These are phyloP conservation scores for Calliopum simillimum DNA, from an alignment of 2,888 invertebrate genomes.

Conservation along the genomic window DNA sequence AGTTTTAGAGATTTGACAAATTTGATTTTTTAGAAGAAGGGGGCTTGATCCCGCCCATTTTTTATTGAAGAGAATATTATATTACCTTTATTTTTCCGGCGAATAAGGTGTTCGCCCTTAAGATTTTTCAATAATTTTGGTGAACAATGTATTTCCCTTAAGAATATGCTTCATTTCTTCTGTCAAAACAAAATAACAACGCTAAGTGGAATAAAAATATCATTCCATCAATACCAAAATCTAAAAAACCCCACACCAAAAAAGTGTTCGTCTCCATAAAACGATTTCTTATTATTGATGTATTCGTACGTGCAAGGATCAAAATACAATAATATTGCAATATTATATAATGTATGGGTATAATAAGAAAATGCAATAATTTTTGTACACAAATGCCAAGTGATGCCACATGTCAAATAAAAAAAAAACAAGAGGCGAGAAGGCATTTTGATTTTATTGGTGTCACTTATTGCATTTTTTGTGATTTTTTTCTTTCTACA, in stretches of 20 bases:
- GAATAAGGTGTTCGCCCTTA: too few relatives aligned
- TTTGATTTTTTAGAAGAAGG: too few relatives aligned
- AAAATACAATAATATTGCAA: slow-evolving; percentile 15
- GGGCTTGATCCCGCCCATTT: too few relatives aligned
- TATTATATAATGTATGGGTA: slow-evolving; percentile 8
- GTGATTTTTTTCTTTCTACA: not conserved
- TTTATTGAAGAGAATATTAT: too few relatives aligned
- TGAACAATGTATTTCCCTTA: too few relatives aligned
- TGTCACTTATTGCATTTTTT: slow-evolving; percentile 13
- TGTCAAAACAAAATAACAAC: not conserved
- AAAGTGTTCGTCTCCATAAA: slow-evolving; percentile 1
- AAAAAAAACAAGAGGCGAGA: not conserved
- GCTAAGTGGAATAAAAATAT: not conserved
- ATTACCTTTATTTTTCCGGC: too few relatives aligned
- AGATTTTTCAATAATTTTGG: too few relatives aligned
- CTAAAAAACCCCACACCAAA: too few relatives aligned
- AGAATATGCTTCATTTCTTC: too few relatives aligned
- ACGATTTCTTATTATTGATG: not conserved
- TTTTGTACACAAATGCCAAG: not conserved
- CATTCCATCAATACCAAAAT: too few relatives aligned
- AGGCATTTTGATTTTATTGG: not conserved
- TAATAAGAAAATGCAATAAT: slow-evolving; percentile 24
- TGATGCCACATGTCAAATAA: too few relatives aligned
- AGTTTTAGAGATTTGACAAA: too few relatives aligned
- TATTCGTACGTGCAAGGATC: slow-evolving; percentile 12